Evolutionary conservation across 2,888 invertebrate species (phyloP).

Genomic region (Anthophora plumipes): DNA sequence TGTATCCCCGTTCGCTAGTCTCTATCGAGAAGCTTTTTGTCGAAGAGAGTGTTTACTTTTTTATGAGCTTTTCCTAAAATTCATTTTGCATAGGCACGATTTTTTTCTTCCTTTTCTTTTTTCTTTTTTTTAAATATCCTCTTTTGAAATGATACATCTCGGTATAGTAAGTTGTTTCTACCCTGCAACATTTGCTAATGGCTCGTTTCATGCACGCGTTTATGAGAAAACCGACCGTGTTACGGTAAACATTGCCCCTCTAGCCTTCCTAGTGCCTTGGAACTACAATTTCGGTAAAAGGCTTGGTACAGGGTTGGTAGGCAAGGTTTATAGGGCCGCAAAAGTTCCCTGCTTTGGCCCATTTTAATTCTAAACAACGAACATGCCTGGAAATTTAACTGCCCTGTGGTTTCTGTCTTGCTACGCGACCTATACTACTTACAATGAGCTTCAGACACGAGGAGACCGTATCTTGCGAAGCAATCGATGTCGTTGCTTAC

Average conservation of each 20-base stretch:
- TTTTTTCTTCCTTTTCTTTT: too few relatives aligned
- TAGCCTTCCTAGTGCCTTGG: slow-evolving; percentile 25
- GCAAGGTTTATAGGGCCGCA: slow-evolving; percentile 20
- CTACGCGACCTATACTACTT: background rate
- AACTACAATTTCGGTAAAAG: slow-evolving; percentile 65
- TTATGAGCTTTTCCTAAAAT: too few relatives aligned
- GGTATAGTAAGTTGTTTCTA: background rate
- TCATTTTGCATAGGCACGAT: too few relatives aligned
- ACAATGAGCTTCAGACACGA: background rate
- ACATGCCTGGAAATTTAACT: background rate
- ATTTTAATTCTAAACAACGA: slow-evolving; percentile 23
- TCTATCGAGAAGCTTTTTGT: background rate
- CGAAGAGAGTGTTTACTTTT: too few relatives aligned
- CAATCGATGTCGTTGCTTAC: background rate
- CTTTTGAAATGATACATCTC: slow-evolving; percentile 2
- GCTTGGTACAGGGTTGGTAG: slow-evolving; percentile 38
- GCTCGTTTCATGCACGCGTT: slow-evolving; percentile 39
- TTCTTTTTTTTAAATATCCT: background rate
- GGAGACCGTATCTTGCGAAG: background rate
- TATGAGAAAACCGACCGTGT: slow-evolving; percentile 33
- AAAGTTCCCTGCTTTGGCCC: slow-evolving; percentile 29
- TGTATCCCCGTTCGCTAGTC: background rate
- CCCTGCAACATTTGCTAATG: slow-evolving; percentile 59
- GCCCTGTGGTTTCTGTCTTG: background rate
- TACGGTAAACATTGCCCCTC: slow-evolving; percentile 43